These are phyloP conservation scores for Chloroceryle inda DNA, from an alignment of 2,797 vertebrate species.

Conservation along the genomic window DNA sequence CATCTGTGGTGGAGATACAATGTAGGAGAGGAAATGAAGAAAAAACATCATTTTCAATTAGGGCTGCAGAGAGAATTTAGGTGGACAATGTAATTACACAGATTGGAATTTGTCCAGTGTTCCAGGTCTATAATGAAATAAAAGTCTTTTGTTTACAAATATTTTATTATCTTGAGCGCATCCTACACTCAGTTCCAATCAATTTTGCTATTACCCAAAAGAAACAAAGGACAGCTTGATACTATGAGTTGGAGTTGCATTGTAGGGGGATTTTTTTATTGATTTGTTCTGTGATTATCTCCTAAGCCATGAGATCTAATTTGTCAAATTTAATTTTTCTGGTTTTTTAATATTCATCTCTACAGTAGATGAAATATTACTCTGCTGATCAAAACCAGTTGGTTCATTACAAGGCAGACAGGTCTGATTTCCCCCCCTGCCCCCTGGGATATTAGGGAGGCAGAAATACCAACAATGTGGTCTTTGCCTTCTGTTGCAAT, in stretches of 20 bases:
- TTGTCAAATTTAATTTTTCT: slow-evolving; percentile 5
- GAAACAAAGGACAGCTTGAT: neutral
- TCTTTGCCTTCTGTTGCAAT: neutral
- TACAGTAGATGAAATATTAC: neutral
- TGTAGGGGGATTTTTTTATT: neutral
- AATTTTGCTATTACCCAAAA: slow-evolving; percentile 12
- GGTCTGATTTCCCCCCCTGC: neutral
- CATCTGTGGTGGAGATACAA: neutral
- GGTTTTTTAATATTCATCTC: neutral
- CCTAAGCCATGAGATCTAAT: slow-evolving; percentile 10
- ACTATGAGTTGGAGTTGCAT: neutral
- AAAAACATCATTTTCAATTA: slow-evolving; percentile 25
- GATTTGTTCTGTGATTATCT: neutral
- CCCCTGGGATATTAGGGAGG: neutral
- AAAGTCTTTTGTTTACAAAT: slow-evolving; percentile 51
- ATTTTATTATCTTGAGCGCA: neutral
- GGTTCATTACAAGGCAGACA: neutral
- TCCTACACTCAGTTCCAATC: neutral
- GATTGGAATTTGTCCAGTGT: slow-evolving; percentile 34
- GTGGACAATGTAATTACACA: slow-evolving; percentile 20
- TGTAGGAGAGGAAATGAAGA: slow-evolving; percentile 36
- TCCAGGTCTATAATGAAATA: slow-evolving; percentile 62
- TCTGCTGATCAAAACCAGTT: neutral
- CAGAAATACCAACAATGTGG: neutral
- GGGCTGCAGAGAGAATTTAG: slow-evolving; percentile 14